These are phyloP conservation scores for Apodemus sylvaticus DNA, from an alignment of 2,113 vertebrate species.

Conservation along the genomic window DNA sequence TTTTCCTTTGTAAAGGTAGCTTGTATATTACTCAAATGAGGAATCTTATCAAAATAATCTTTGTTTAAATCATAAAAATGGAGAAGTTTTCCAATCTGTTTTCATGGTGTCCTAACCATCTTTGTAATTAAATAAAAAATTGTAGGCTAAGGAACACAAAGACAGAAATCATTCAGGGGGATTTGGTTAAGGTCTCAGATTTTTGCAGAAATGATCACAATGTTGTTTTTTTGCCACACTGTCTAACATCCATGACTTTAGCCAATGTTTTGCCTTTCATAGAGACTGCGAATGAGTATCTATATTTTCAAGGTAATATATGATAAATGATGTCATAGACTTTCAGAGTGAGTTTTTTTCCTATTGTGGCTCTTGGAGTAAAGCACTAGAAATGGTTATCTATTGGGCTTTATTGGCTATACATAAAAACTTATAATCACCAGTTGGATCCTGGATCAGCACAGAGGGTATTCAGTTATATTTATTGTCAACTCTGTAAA, in stretches of 20 bases:
- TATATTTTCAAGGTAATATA: slow-evolving; percentile 8
- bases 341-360: slow-evolving; percentile 62
- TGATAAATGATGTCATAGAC: slow-evolving; percentile 47
- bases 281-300: slow-evolving; percentile 6
- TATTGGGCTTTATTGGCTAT: slow-evolving; percentile 75
- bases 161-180: not conserved
- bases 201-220: slow-evolving; percentile 24
- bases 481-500: slow-evolving; percentile 67
- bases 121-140: slow-evolving; percentile 27
- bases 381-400: slow-evolving; percentile 70
- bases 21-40: not conserved
- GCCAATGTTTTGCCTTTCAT: not conserved
- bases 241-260: not conserved
- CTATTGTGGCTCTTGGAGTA: slow-evolving; percentile 63
- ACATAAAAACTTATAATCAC: slow-evolving; percentile 73
- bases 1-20: not conserved
- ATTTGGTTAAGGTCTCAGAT: slow-evolving; percentile 16
- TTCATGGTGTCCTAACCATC: not conserved
- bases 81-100: not conserved
- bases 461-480: slow-evolving; percentile 58
- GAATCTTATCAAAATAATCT: not conserved
- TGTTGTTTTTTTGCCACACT: not conserved
- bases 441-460: slow-evolving; percentile 65
- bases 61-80: not conserved
- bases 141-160: not conserved